phyloP scores from a whole-genome alignment of 1,140 invertebrate species.

The Zaprionus vittiger region DNA sequence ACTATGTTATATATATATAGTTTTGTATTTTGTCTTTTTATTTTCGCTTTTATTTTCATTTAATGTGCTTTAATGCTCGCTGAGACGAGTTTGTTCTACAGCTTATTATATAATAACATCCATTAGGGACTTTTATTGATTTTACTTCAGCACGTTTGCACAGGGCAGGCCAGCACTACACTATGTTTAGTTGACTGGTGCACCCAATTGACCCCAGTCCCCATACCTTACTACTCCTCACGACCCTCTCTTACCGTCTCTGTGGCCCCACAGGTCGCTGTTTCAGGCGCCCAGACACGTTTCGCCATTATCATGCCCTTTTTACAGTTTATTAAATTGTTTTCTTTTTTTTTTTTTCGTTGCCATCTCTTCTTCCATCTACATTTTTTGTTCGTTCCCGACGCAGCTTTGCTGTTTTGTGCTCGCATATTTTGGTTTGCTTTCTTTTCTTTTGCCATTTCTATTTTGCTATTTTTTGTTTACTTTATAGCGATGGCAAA shows the following conservation, averaged over 20 bases:
- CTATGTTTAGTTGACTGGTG: constrained; percentile 52
- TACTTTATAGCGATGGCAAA: constrained; percentile 58
- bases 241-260: neutral
- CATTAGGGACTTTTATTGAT: constrained; percentile 79
- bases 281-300: constrained; percentile 64
- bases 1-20: neutral
- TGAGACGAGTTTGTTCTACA: constrained; percentile 67
- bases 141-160: constrained; percentile 72
- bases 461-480: constrained; percentile 59
- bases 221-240: neutral
- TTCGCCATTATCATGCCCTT: constrained; percentile 73
- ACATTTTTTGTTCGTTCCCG: constrained; percentile 10
- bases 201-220: constrained; percentile 22
- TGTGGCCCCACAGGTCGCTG: constrained; percentile 31
- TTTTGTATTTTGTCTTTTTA: constrained; percentile 29
- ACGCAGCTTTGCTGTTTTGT: constrained; percentile 17
- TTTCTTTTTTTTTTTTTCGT: constrained; percentile 57
- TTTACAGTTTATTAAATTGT: constrained; percentile 83
- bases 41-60: constrained; percentile 61
- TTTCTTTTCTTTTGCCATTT: constrained; percentile 34
- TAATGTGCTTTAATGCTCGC: constrained; percentile 69
- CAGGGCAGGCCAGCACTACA: constrained; percentile 14
- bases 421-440: constrained; percentile 32
- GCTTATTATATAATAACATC: constrained; percentile 82
- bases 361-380: constrained; percentile 17